Base-by-base conservation (phyloP, 2,888 invertebrate species). In the Sminthurinus aureus region DNA sequence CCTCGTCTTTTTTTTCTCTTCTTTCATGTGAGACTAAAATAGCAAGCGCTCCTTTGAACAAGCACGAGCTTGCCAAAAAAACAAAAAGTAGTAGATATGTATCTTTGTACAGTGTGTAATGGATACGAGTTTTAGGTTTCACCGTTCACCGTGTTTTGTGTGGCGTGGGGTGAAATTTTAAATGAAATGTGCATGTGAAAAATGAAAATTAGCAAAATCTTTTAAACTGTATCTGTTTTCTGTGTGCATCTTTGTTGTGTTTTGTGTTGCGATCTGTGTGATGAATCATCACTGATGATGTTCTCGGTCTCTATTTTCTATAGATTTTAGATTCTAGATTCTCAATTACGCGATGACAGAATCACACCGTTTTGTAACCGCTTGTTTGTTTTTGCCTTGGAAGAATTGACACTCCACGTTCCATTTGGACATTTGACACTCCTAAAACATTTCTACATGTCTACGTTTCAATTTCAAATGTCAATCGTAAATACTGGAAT, bases 271-370 rank as follows among this genome's bases (percentile, higher is more conserved):
- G 6, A 38, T 38, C 6, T 38, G 38, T 38, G 38, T 38, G 38
- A 38, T 38, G 38, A 1, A 38, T 38, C 1, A 38, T 38, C n/a
- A n/a, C 69, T 67, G 18, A 12, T 20, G 22, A 8, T 69, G n/a
- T 69, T 69, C 12, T 69, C 8, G n/a, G 24, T 26, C 8, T 79
- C 38, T 67, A 24, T 50, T 38, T 18, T 75, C 38, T 74, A 12
- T 50, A 26, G 74, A 69, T n/a, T 26, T 18, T 51, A 75, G 51
- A 50, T 64, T 66, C 71, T 73, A 66, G 73, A 18, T 77, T 85
- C 74, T 83, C 66, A 18, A 81, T 85, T 78, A 78, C 75, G 66
- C 66, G 85, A 85, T 83, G 85, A 85, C 83, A 83, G 83, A 83
- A 82, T 85, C 82, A 83, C 73, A 77, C 77, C 79, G 76, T 79